These are phyloP conservation scores for Psix sp. DNA, from an alignment of 1,140 invertebrate species.

Conservation along the genomic window DNA sequence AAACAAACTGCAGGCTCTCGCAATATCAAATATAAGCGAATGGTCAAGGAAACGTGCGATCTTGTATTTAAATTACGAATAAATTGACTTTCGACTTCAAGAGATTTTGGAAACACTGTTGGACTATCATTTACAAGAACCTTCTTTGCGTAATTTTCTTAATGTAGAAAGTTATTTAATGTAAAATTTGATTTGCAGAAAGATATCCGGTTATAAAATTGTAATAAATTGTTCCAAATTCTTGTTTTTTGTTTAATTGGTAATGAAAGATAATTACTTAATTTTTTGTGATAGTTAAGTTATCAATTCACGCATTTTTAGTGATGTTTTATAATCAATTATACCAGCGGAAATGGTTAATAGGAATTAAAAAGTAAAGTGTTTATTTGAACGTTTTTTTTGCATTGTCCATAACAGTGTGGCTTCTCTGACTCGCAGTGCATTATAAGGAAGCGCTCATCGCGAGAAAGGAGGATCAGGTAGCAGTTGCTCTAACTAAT, in stretches of 20 bases:
- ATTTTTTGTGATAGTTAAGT: too few relatives aligned
- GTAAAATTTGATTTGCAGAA: conserved; percentile 2
- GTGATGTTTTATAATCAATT: too few relatives aligned
- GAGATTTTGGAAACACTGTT: not conserved
- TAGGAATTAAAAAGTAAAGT: too few relatives aligned
- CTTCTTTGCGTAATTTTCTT: not conserved
- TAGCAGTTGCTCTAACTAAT: conserved; percentile 7
- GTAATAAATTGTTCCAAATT: not conserved
- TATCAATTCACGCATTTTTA: too few relatives aligned
- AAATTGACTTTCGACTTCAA: not conserved
- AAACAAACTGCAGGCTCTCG: not conserved
- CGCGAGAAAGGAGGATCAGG: conserved; percentile 10
- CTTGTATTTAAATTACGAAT: not conserved
- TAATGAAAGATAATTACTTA: too few relatives aligned
- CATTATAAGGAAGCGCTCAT: not conserved
- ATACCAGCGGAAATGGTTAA: too few relatives aligned
- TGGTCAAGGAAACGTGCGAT: not conserved
- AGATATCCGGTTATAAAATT: not conserved
- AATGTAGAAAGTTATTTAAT: conserved; percentile 17
- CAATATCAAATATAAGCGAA: not conserved
- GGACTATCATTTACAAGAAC: too few relatives aligned
- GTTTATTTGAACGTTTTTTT: too few relatives aligned
- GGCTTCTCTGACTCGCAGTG: too few relatives aligned
- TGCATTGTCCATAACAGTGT: too few relatives aligned
- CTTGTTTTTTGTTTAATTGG: not conserved